Conservation (phyloP, 1,140 invertebrate genomes). For the Drosophila kohkoa region DNA sequence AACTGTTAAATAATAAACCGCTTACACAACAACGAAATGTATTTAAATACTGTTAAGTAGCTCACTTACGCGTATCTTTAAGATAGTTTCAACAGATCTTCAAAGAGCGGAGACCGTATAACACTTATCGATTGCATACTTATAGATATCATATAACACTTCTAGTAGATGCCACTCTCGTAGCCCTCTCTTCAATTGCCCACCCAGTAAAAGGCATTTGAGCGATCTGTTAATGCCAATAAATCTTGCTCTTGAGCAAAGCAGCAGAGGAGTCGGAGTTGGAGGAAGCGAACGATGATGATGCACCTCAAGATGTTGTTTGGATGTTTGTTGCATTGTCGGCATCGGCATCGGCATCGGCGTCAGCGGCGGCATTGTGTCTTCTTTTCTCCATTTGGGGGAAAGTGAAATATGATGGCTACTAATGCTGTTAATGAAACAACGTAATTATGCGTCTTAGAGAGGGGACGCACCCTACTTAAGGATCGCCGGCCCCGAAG, state of each 20-base stretch:
- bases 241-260: conserved; percentile 58
- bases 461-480: conserved; percentile 73
- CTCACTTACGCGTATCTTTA: background rate
- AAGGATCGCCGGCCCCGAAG: conserved; percentile 39
- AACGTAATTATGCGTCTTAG: conserved; percentile 75
- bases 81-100: conserved; percentile 6
- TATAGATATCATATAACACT: conserved; percentile 16
- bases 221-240: conserved; percentile 72
- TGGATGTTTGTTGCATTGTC: conserved; percentile 31
- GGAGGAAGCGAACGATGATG: conserved; percentile 9
- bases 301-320: conserved; percentile 52
- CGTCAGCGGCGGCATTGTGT: conserved; percentile 36
- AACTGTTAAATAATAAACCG: background rate
- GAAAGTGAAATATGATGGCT: conserved; percentile 76
- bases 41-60: conserved; percentile 3
- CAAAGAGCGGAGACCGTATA: background rate
- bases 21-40: background rate
- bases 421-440: conserved; percentile 82
- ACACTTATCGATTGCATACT: background rate
- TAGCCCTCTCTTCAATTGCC: conserved; percentile 54
- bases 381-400: conserved; percentile 17
- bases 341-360: background rate
- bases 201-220: conserved; percentile 68
- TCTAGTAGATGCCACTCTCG: conserved; percentile 11
- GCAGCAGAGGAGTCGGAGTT: background rate